Percentiles rank a stretch among this genome's conserved stretches.
Evolutionary conservation across 2,113 vertebrate genomes (phyloP).

Genomic region (Tetraodon nigroviridis): DNA sequence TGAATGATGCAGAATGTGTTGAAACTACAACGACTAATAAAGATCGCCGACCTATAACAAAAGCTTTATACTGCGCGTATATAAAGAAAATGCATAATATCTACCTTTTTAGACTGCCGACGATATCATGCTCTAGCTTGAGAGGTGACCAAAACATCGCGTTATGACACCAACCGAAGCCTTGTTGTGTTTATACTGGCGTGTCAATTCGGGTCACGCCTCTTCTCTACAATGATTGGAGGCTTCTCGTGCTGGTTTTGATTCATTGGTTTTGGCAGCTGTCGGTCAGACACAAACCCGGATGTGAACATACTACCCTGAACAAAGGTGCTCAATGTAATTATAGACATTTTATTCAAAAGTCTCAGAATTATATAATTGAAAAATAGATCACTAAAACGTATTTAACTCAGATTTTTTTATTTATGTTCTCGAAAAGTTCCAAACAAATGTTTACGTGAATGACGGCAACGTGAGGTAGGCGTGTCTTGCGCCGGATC

Average conservation of each 20-base stretch:
- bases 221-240: slow-evolving; percentile 38
- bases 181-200: neutral
- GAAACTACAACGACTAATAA: too few species aligned
- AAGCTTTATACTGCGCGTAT: too few species aligned
- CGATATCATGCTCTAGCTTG: neutral
- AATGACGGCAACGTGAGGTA: slow-evolving; percentile 28
- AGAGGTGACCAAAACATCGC: accelerated
- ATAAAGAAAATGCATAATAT: neutral
- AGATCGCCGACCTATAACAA: too few species aligned
- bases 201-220: too few species aligned
- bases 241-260: neutral
- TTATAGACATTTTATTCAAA: too few species aligned
- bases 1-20: too few species aligned
- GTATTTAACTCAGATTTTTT: neutral
- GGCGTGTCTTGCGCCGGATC: slow-evolving; percentile 43
- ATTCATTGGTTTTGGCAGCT: slow-evolving; percentile 4
- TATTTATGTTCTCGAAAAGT: neutral
- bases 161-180: accelerated
- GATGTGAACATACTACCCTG: slow-evolving; percentile 17
- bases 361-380: too few species aligned
- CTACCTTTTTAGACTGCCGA: slow-evolving; percentile 24
- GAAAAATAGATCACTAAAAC: neutral
- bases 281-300: slow-evolving; percentile 29
- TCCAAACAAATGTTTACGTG: neutral
- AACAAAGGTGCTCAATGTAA: neutral